Base-by-base conservation (phyloP, 1,140 invertebrate species). In the Hycleus cichorii region DNA sequence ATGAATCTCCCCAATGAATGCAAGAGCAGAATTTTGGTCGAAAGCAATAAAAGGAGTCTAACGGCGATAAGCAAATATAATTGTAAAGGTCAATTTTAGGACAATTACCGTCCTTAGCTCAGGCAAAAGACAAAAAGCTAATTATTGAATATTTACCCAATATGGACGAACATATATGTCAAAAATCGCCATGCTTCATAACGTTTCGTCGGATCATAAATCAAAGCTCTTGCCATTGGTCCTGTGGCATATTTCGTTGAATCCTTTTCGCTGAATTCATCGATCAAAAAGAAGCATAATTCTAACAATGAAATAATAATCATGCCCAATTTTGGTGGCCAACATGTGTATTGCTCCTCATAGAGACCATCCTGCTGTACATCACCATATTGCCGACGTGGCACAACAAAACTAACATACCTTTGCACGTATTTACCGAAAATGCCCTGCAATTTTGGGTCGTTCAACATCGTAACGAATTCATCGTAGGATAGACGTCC, bases 161-260 rank as follows among this genome's bases (percentile, higher is more conserved):
- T 87, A 76, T 98, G 95, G 39, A 98, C 94, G 71, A 98, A 88
- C 91, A 97, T 97, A 72, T 98, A 98, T 1, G 91, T 90, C 6
- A 97, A 47, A 73, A 88, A 98, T 65, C 96, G 81, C 93, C 93
- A 98, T 0, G 85, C 86, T 77, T 99, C 86, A 50, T 87, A 84
- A 59, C 95, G 81, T 66, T 87, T 84, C 60, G 85, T 80, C 0
- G 95, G 95, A 78, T 93, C 88, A 75, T 96, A 98, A 61, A 98
- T 93, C 52, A 97, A 86, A 3, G 84, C 68, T 8, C 78, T 81
- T 2, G 88, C 86, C 25, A 86, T 81, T 11, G 90, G 89, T n/a
- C 89, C 89, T 26, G 76, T 78, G n/a, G 78, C 80, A 59, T 26
- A 59, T 62, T 73, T 62, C 61, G 75, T 56, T 58, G 72, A 62